phyloP scores from a whole-genome alignment of 2,797 vertebrate species.

The Loriculus beryllinus region DNA sequence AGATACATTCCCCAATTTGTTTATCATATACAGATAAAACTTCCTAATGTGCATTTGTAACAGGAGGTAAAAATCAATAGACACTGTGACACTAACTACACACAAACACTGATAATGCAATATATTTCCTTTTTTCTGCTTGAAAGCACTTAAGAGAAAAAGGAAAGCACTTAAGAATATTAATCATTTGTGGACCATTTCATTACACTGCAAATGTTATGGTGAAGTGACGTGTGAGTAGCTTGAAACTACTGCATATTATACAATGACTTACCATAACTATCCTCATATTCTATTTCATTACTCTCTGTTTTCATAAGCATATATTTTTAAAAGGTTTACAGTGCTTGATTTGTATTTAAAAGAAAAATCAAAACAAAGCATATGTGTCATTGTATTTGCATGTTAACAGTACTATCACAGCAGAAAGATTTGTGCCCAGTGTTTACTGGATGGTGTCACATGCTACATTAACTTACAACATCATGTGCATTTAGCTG shows the following conservation, averaged over 20 bases:
- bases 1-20: constrained; percentile 13
- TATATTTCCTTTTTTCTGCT: constrained; percentile 30
- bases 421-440: constrained; percentile 53
- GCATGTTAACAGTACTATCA: constrained; percentile 8
- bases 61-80: constrained; percentile 63
- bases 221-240: constrained; percentile 40
- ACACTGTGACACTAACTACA: constrained; percentile 24
- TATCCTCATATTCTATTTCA: constrained; percentile 36
- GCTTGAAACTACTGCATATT: constrained; percentile 43
- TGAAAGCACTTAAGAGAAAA: constrained; percentile 63
- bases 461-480: constrained; percentile 36
- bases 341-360: constrained; percentile 45
- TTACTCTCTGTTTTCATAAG: constrained; percentile 34
- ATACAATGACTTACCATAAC: constrained; percentile 46
- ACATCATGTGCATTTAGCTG: constrained; percentile 25
- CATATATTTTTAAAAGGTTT: constrained; percentile 44
- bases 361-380: constrained; percentile 54
- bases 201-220: constrained; percentile 35
- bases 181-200: constrained; percentile 64
- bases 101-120: constrained; percentile 43
- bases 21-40: constrained; percentile 21
- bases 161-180: constrained; percentile 66
- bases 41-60: constrained; percentile 28
- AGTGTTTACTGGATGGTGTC: constrained; percentile 40
- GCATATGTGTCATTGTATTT: constrained; percentile 53